phyloP scores from a whole-genome alignment of 2,113 vertebrate genomes.

The Grus americana region DNA sequence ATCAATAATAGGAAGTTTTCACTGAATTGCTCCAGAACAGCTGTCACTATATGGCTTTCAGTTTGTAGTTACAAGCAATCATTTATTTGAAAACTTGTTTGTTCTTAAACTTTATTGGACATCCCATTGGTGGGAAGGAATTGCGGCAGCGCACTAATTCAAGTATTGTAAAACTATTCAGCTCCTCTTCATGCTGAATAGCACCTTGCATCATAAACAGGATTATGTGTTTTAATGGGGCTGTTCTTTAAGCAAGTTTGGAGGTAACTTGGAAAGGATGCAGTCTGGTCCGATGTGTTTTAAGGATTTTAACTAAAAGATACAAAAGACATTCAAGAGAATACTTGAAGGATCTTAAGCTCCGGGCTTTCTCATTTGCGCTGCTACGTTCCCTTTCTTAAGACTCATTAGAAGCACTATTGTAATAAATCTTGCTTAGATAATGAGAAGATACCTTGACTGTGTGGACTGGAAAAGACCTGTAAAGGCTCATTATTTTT shows the following conservation, averaged over 20 bases:
- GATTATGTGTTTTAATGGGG: not conserved
- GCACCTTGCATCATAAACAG: not conserved
- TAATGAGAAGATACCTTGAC: not conserved
- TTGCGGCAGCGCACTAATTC: not conserved
- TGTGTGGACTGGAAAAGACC: not conserved
- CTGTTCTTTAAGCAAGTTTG: not conserved
- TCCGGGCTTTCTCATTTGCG: not conserved
- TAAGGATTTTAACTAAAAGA: not conserved
- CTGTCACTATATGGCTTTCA: not conserved
- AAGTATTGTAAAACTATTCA: not conserved
- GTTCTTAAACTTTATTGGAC: not conserved
- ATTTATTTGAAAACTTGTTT: not conserved
- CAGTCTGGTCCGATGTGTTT: fast-evolving
- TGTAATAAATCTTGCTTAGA: not conserved
- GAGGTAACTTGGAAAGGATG: not conserved
- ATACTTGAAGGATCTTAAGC: not conserved
- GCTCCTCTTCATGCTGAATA: not conserved
- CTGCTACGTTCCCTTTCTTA: not conserved
- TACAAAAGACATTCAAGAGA: not conserved
- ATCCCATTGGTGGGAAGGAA: not conserved
- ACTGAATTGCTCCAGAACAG: not conserved
- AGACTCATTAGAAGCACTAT: not conserved
- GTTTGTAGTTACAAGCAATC: not conserved
- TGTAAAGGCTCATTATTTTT: not conserved
- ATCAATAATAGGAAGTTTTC: not conserved